phyloP scores from a whole-genome alignment of 2,888 invertebrate genomes.

The Diloba caeruleocephala region DNA sequence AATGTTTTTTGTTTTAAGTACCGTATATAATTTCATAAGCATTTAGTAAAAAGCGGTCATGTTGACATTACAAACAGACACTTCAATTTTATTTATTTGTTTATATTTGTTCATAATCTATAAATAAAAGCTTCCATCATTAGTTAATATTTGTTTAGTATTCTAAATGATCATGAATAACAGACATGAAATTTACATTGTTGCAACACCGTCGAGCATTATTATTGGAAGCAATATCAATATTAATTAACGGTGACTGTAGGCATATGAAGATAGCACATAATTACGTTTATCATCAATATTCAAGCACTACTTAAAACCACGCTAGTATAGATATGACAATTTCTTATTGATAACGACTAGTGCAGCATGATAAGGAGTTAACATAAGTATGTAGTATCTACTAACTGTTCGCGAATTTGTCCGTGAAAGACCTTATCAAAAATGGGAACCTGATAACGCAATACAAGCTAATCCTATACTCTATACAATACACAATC shows the following conservation, averaged over 20 bases:
- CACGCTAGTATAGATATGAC: not conserved
- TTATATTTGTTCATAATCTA: no score
- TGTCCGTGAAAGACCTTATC: no score
- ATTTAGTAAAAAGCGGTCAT: no score
- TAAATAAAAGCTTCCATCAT: constrained; percentile 8
- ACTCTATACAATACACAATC: no score
- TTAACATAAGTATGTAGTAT: constrained; percentile 7
- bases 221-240: constrained; percentile 7
- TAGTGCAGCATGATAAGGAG: not conserved
- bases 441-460: no score
- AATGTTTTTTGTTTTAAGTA: no score
- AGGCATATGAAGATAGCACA: not conserved
- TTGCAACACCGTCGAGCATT: constrained; percentile 1
- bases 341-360: not conserved
- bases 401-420: no score
- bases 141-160: constrained; percentile 8
- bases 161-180: constrained; percentile 17
- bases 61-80: no score
- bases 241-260: constrained; percentile 16
- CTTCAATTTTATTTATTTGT: no score
- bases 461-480: no score
- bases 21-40: no score
- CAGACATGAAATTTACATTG: constrained; percentile 13
- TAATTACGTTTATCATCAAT: constrained; percentile 7
- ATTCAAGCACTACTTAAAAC: constrained; percentile 3